Conservation (phyloP, 1,140 invertebrate genomes). For the Drosophila elegans region DNA sequence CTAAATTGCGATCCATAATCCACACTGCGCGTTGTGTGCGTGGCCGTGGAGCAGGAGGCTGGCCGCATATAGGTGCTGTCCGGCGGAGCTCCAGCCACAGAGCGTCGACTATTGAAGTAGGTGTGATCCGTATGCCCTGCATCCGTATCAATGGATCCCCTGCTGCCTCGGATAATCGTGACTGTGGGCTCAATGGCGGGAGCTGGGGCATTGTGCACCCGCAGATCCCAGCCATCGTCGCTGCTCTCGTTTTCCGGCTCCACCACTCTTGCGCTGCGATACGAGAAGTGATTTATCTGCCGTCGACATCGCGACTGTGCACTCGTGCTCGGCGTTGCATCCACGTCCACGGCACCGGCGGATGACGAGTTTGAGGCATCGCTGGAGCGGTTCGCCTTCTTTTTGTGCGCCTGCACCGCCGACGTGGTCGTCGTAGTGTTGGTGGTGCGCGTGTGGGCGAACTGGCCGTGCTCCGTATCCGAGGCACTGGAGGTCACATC, state of each 20-base stretch:
- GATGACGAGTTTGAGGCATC: slow-evolving; percentile 43
- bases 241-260: slow-evolving; percentile 62
- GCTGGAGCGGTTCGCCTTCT: slow-evolving; percentile 50
- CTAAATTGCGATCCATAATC: slow-evolving; percentile 52
- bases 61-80: slow-evolving; percentile 42
- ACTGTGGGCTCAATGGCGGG: slow-evolving; percentile 9
- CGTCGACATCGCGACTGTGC: slow-evolving; percentile 60
- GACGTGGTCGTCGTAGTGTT: slow-evolving; percentile 80
- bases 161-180: slow-evolving; percentile 2
- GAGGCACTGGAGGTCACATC: slow-evolving; percentile 75
- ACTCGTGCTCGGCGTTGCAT: slow-evolving; percentile 67
- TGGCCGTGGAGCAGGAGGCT: slow-evolving; percentile 65
- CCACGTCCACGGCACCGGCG: slow-evolving; percentile 48
- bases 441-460: slow-evolving; percentile 77
- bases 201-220: slow-evolving; percentile 44
- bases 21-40: slow-evolving; percentile 64
- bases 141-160: slow-evolving; percentile 12
- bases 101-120: slow-evolving; percentile 57
- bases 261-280: slow-evolving; percentile 10
- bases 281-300: slow-evolving; percentile 26
- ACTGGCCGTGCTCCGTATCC: slow-evolving; percentile 76
- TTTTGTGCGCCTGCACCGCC: slow-evolving; percentile 64
- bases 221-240: slow-evolving; percentile 70
- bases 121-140: slow-evolving; percentile 60
- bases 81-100: slow-evolving; percentile 2